Percentiles rank a stretch among this genome's conserved stretches.
Conservation (phyloP, 1,140 invertebrate species). For the Anthonomus grandis region DNA sequence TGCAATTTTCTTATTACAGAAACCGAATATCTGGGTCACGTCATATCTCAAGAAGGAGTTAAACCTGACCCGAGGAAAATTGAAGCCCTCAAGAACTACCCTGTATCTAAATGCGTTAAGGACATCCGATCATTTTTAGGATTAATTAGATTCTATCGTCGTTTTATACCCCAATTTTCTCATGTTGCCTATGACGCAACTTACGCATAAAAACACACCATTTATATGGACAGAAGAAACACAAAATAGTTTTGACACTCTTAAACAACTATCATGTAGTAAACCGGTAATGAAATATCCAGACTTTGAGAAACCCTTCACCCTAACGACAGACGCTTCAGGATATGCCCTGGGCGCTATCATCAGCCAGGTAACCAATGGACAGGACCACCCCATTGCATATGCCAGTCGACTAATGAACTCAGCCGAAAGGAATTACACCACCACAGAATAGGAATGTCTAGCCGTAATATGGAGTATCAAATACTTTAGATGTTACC, state of each 20-base stretch:
- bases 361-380: too few species aligned
- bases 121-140: conserved; percentile 38
- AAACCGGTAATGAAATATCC: conserved; percentile 41
- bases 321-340: conserved; percentile 33
- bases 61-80: conserved; percentile 37
- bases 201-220: conserved; percentile 28
- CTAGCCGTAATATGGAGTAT: conserved; percentile 50
- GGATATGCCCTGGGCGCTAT: conserved; percentile 30
- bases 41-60: conserved; percentile 33
- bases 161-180: conserved; percentile 37
- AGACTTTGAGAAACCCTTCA: conserved; percentile 36
- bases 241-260: conserved; percentile 30
- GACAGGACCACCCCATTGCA: conserved; percentile 35
- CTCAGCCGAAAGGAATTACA: conserved; percentile 44
- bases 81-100: conserved; percentile 30
- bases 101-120: conserved; percentile 32
- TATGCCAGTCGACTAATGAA: conserved; percentile 35
- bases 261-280: too few species aligned
- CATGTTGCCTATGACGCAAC: too few species aligned
- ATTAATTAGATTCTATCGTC: conserved; percentile 37
- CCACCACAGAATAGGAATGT: conserved; percentile 50
- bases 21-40: too few species aligned
- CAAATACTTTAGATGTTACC: conserved; percentile 47
- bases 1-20: too few species aligned
- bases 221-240: conserved; percentile 40